Evolutionary conservation across 2,113 vertebrate species (phyloP).

Genomic region (Oreamnos americanus): DNA sequence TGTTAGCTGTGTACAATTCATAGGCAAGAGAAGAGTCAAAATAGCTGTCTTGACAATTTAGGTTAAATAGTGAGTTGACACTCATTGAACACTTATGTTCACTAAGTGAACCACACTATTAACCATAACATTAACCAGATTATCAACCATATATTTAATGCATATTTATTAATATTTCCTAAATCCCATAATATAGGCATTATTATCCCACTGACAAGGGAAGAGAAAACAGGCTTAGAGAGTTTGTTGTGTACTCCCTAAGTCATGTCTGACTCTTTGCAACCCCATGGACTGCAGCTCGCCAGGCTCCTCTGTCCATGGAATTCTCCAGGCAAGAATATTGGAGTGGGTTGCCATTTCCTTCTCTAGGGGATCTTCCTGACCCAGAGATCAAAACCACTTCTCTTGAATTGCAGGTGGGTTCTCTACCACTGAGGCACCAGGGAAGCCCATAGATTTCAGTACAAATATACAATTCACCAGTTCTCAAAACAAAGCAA

Average conservation of each 20-base stretch:
- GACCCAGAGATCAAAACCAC: not conserved
- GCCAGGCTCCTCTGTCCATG: not conserved
- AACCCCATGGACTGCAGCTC: not conserved
- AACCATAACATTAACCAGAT: not conserved
- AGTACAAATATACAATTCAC: not conserved
- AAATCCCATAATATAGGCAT: not conserved
- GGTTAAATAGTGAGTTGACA: not conserved
- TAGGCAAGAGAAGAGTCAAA: not conserved
- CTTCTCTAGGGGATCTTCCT: not conserved
- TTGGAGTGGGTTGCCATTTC: not conserved
- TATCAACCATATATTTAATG: not conserved
- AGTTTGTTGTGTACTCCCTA: not conserved
- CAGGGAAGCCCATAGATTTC: not conserved
- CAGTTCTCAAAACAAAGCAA: not conserved
- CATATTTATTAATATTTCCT: not conserved
- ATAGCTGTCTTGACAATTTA: not conserved
- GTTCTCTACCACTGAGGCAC: not conserved
- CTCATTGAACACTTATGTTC: not conserved
- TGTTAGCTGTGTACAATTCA: not conserved
- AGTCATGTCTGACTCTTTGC: not conserved
- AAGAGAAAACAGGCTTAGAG: not conserved
- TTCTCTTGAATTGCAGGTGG: not conserved
- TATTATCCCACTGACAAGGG: not conserved
- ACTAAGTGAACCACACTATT: not conserved
- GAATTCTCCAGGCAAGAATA: not conserved